Base-by-base conservation (phyloP, 2,113 vertebrate genomes). In the Aegotheles bennettii region DNA sequence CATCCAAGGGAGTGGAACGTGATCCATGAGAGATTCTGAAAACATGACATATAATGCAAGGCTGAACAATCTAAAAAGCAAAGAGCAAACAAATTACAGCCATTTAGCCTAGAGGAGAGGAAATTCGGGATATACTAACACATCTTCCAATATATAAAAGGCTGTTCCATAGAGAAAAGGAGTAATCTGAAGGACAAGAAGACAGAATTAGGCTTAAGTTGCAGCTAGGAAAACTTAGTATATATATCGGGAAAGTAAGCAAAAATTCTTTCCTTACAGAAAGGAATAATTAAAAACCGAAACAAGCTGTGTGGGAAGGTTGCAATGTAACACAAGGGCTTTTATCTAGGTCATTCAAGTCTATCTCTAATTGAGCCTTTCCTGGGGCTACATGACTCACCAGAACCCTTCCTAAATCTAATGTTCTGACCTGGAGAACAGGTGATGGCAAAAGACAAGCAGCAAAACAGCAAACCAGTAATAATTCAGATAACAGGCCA, bases 361-460 rank as follows among this genome's bases (percentile, higher is more conserved):
- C 68, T 84, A 8, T 78, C 80, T 89, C 95, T 84, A 96, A 83
- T 91, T 70, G 84, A 90, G 89, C 76, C 69, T 95, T 90, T 94
- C 96, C 94, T 71, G 86, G 26, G 93, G 95, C 96, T 96, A 93
- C 69, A 53, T 95, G 89, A 97, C 89, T 96, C 94, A 95, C 93
- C 63, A 87, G 40, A 95, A 88, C 25, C 69, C 84, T 67, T 84
- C 69, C 86, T 42, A 78, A 43, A 80, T 92, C 56, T 59, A 54
- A 50, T 1, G 3, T 50, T 77, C 80, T 38, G 68, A 86, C 64
- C 76, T 12, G 0, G 47, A 81, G 83, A 93, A 89, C 60, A 90
- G 93, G 89, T 87, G 60, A 94, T 23, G 31, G 47, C 71, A 92
- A 82, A 84, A 81, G 42, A 94, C 83, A 90, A 79, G 33, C 83